Base-by-base conservation (phyloP, 2,797 vertebrate species). In the Tragelaphus oryx region DNA sequence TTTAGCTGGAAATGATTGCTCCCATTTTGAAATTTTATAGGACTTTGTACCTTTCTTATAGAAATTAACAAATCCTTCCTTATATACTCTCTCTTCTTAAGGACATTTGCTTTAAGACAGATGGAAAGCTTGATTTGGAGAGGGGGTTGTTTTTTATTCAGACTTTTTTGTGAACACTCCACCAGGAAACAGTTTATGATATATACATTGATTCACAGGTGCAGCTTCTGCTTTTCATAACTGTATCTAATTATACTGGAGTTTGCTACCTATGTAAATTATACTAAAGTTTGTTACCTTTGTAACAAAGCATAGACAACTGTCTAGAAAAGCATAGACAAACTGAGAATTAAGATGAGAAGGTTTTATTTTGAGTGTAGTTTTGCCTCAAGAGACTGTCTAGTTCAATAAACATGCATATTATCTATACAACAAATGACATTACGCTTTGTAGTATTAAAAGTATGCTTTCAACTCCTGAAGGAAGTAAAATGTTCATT, bases 341-440 rank as follows among this genome's bases (percentile, higher is more conserved):
- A 71, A 85, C 48, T 92, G 13, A 87, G 28, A 50, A 78, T 79
- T 88, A 86, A 88, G 74, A 88, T 46, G 24, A 92, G 85, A 62
- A 89, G 13, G 30, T 91, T 95, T 88, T 95, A 59, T 59, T 95
- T 87, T 52, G 22, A 94, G 13, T 20, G 5, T 48, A 41, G 14
- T 78, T 97, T 93, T 95, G 48, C 10, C 37, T 95, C 48, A 81
- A 80, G 52, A 81, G n/a, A 57, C n/a, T 71, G 9, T 75, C 54
- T 88, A 86, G 46, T 78, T 96, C 18, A 54, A 6, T 79, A 91
- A 92, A 60, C 75, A 22, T 88, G 22, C 14, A 0, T 65, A 59
- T 50, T 90, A 41, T 60, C 44, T 85, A 17, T n/a, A 57, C 5
- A 83, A 52, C 30, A 48, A 41, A 11, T 52, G 65, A 46, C 28